phyloP scores from a whole-genome alignment of 2,888 invertebrate species.

The Dyspetes luteomarginatus region DNA sequence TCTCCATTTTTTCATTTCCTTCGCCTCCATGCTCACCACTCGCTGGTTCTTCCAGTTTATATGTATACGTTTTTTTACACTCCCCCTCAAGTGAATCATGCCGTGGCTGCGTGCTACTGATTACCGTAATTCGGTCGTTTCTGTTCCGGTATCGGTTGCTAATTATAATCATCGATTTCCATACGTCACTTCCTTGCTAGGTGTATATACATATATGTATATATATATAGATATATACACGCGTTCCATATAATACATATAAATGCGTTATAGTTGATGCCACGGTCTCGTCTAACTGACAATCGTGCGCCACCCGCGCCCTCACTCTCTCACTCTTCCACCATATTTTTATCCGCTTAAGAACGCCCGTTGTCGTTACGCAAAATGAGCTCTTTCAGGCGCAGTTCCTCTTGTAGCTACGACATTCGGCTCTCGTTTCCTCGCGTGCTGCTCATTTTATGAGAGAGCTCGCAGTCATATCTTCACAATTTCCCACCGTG shows the following conservation, averaged over 20 bases:
- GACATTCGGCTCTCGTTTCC: constrained; percentile 15
- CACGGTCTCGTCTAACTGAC: constrained; percentile 47
- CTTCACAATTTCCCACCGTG: constrained; percentile 35
- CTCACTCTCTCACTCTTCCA: constrained; percentile 24
- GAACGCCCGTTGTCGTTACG: constrained; percentile 51
- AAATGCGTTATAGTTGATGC: constrained; percentile 37
- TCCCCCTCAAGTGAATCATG: constrained; percentile 74
- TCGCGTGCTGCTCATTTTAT: constrained; percentile 7
- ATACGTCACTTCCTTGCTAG: constrained; percentile 80
- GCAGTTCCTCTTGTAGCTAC: constrained; percentile 44
- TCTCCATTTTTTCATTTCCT: constrained; percentile 40
- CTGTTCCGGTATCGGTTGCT: constrained; percentile 79
- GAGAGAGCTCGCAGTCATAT: constrained; percentile 17
- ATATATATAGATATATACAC: neutral
- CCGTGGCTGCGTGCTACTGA: constrained; percentile 78
- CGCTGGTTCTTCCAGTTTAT: constrained; percentile 44
- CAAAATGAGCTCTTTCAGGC: constrained; percentile 58
- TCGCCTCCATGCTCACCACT: constrained; percentile 53
- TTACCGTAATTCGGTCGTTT: constrained; percentile 81
- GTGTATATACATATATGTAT: constrained; percentile 9
- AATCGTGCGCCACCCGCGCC: constrained; percentile 29
- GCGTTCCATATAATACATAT: neutral
- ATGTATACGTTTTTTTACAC: constrained; percentile 46
- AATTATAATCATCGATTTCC: constrained; percentile 83
- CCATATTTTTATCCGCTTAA: constrained; percentile 39